phyloP scores from a whole-genome alignment of 2,888 invertebrate genomes.

The Thymelicus lineola region DNA sequence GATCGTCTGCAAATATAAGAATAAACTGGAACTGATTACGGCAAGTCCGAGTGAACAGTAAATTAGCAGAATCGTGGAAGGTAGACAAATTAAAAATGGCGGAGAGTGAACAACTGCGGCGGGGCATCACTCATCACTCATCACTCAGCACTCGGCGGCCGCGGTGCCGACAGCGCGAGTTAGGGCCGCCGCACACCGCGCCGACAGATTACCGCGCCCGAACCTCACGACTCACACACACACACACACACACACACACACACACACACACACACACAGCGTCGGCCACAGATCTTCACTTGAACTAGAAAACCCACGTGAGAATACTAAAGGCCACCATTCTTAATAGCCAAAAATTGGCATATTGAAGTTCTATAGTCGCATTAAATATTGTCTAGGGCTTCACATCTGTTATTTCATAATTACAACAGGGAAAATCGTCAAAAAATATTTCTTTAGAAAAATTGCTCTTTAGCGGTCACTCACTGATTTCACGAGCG shows the following conservation, averaged over 20 bases:
- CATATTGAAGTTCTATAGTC: no score
- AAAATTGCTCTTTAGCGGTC: no score
- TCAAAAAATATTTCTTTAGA: no score
- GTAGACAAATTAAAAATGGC: conserved; percentile 46
- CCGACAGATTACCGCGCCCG: conserved; percentile 68
- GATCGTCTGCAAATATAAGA: background rate
- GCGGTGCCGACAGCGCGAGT: conserved; percentile 53
- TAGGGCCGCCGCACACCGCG: conserved; percentile 83
- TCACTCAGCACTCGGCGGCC: conserved; percentile 48
- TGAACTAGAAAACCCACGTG: no score
- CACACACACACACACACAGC: conserved; percentile 32
- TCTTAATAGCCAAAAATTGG: no score
- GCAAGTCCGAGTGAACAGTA: conserved; percentile 10
- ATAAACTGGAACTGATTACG: conserved; percentile 15
- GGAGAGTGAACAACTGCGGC: conserved; percentile 65
- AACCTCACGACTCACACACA: conserved; percentile 37
- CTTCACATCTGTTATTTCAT: no score
- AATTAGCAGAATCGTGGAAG: conserved; percentile 22
- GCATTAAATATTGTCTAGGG: no score
- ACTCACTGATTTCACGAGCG: no score
- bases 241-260: conserved; percentile 33
- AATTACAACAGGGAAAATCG: no score
- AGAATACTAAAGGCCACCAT: no score
- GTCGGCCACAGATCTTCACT: no score
- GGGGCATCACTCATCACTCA: conserved; percentile 58